Evolutionary conservation across 2,888 invertebrate species (phyloP), one percentile per base, ranked within the genome.

Genomic region (Drosophila phalerata): DNA sequence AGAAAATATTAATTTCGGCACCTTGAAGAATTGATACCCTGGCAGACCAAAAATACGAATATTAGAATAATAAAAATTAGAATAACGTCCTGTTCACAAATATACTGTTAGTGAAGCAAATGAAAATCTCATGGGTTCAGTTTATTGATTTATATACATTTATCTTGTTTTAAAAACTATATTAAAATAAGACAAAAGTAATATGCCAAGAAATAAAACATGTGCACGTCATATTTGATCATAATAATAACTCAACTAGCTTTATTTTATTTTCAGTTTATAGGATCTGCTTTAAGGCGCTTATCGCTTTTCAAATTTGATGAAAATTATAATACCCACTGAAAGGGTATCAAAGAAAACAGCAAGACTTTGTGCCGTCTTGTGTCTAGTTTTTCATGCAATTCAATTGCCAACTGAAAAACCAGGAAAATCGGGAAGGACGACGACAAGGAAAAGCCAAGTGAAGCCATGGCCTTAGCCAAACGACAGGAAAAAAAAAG

Each of bases 381-480:
- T 45, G 53, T 51, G 73, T 68, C 73, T 66, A 66, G 67, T 73
- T 73, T 83, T 68, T 72, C 69, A 67, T 69, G 77, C 88, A 77
- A 84, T 84, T 87, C 69, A 84, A 84, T 84, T 87, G 84, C 62
- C 88, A 84, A 87, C 77, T 73, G 72, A 25, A 34, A 62, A 37
- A 49, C 19, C 49, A 19, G 38, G 37, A 25, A 42, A 13, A 11
- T 0, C 15, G 40, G 45, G 28, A 47, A 22, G 43, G 64, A 28
- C 70, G 65, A 57, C 66, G 77, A 70, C 60, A 43, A 61, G 60
- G 22, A 77, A 74, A 85, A 73, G 61, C 56, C 63, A 60, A 69
- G 53, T 42, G 63, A 63, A 73, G 83, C 77, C 82, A 56, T 69
- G 66, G 67, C 66, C 73, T 56, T 69, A 79, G 69, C 61, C 70